These are phyloP conservation scores for Paguma larvata DNA, from an alignment of 2,797 vertebrate genomes.

Conservation along the genomic window DNA sequence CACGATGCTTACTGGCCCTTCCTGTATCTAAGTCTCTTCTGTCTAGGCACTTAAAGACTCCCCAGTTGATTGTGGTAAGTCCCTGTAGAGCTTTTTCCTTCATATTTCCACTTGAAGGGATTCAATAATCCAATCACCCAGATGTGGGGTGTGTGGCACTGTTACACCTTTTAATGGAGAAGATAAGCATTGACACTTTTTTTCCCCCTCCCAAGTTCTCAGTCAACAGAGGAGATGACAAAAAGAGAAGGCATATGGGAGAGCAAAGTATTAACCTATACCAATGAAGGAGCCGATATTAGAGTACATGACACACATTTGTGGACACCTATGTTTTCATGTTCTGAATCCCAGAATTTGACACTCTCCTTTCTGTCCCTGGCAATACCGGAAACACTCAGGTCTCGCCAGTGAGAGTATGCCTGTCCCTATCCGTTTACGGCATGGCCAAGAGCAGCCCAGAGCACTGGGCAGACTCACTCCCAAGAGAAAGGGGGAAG, in stretches of 20 bases:
- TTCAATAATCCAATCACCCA: not conserved
- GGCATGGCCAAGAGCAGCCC: not conserved
- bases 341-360: not conserved
- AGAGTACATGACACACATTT: not conserved
- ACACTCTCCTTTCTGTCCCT: not conserved
- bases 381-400: not conserved
- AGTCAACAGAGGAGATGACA: not conserved
- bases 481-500: not conserved
- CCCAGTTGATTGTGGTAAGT: not conserved
- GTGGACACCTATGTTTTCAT: not conserved
- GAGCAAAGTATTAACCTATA: not conserved
- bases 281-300: not conserved
- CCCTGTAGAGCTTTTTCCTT: not conserved
- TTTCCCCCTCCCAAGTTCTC: not conserved
- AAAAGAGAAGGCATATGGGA: not conserved
- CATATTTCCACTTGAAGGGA: not conserved
- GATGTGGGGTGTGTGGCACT: not conserved
- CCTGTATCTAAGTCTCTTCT: not conserved
- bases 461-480: not conserved
- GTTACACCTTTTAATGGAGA: not conserved
- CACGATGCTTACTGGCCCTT: not conserved
- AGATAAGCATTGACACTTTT: not conserved
- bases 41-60: not conserved
- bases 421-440: not conserved
- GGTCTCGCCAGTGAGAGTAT: not conserved